phyloP scores from a whole-genome alignment of 1,140 invertebrate species.

The Streblospio benedicti region DNA sequence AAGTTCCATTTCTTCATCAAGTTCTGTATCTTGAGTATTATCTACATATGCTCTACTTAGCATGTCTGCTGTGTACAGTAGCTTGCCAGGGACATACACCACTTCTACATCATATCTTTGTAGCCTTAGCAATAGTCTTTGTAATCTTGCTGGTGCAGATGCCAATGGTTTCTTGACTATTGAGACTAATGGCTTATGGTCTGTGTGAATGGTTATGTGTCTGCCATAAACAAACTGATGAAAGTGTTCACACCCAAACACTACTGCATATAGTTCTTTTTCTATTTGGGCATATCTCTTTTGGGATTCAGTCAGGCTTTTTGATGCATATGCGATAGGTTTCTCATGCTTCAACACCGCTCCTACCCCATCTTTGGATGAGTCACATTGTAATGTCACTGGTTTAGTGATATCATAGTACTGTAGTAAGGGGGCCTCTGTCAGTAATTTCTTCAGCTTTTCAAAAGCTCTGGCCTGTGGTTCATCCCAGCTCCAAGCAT shows the following conservation, averaged over 20 bases:
- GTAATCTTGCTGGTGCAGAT: slow-evolving; percentile 39
- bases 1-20: no score
- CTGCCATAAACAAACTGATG: slow-evolving; percentile 41
- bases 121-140: slow-evolving; percentile 45
- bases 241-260: slow-evolving; percentile 45
- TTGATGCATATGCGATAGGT: slow-evolving; percentile 46
- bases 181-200: slow-evolving; percentile 40
- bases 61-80: slow-evolving; percentile 42
- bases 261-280: slow-evolving; percentile 47
- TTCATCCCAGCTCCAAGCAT: slow-evolving; percentile 5
- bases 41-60: slow-evolving; percentile 20
- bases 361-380: slow-evolving; percentile 37
- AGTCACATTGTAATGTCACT: slow-evolving; percentile 26
- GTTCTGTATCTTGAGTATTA: no score
- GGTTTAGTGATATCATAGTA: slow-evolving; percentile 25
- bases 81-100: slow-evolving; percentile 36
- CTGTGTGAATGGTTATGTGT: slow-evolving; percentile 23
- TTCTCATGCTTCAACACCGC: slow-evolving; percentile 45
- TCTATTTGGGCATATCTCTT: slow-evolving; percentile 49
- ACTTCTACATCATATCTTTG: slow-evolving; percentile 46
- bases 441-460: slow-evolving; percentile 21
- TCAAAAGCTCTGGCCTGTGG: slow-evolving; percentile 15
- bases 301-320: slow-evolving; percentile 41
- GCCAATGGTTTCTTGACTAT: slow-evolving; percentile 45
- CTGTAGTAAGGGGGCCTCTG: slow-evolving; percentile 19